Conservation (phyloP, 1,140 invertebrate species). For the Hyposmocoma kahamanoa region DNA sequence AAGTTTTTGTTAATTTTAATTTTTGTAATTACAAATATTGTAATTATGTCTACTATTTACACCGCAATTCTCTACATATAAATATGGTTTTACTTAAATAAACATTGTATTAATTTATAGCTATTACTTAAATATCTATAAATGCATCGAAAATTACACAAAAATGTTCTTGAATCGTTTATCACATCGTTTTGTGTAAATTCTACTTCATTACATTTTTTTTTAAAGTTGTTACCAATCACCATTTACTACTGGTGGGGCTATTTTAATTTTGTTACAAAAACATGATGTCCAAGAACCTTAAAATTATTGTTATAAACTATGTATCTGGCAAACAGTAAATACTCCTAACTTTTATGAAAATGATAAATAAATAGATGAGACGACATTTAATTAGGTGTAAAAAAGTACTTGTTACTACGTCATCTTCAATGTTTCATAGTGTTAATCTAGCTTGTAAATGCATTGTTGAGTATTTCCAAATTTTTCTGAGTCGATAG, state of each 20-base stretch:
- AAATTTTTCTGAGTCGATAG: conserved; percentile 11
- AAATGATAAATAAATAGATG: background rate
- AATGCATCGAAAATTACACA: conserved; percentile 59
- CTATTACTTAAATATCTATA: conserved; percentile 49
- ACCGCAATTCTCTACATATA: conserved; percentile 48
- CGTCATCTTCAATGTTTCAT: too few relatives aligned
- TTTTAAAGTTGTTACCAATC: conserved; percentile 8
- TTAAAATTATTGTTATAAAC: too few relatives aligned
- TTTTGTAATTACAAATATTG: conserved; percentile 64
- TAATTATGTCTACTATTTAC: conserved; percentile 66
- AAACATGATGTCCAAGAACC: too few relatives aligned
- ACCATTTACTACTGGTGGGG: conserved; percentile 32
- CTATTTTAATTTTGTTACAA: too few relatives aligned
- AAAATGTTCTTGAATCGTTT: conserved; percentile 47
- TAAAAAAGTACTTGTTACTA: too few relatives aligned
- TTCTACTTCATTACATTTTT: conserved; percentile 8
- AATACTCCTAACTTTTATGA: conserved; percentile 1
- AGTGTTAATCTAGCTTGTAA: conserved; percentile 22
- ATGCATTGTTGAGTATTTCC: conserved; percentile 37
- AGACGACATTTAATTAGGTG: background rate
- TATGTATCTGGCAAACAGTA: conserved; percentile 38
- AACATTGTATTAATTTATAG: conserved; percentile 37
- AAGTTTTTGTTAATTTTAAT: conserved; percentile 29
- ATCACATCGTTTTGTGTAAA: conserved; percentile 65
- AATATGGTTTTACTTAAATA: conserved; percentile 56